Evolutionary conservation across 1,140 invertebrate species (phyloP), one percentile per base, ranked within the genome.

Genomic region (Hesperophylax magnus): DNA sequence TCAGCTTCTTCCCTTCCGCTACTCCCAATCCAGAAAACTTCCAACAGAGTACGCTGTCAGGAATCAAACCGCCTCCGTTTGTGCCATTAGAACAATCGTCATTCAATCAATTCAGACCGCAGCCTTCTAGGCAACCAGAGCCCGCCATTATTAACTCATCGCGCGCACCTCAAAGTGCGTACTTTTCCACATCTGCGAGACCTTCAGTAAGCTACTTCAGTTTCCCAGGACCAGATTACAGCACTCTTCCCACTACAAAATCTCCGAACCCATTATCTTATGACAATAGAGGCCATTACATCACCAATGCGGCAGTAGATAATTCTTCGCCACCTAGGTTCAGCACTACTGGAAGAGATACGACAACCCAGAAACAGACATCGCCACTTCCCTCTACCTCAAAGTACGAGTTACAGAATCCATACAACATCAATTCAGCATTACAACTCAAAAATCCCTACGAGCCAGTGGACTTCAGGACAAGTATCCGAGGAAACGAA

Each of bases 361-460:
- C 17, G 7, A 79, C 24, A 47, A 71, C 78, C 31, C 78, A 78
- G 52, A 15, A 65, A 14, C 61, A 80, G 47, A 83, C 82, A 14
- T 80, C 82, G 15, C 60, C 81, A 15, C 31, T 77, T 86, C 88
- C 9, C 88, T 86, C 8, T 86, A 86, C 74, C 83, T 87, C 1
- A 87, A 87, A 80, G 76, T 90, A 69, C 52, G 87, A 89, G 84
- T 88, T 88, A 7, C 88, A 90, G 34, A 90, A 90, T 84, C 88
- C 89, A 6, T 90, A 88, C 77, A 88, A 87, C 3, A 89, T 90
- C 65, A 90, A 90, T 83, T 88, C 90, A 84, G 88, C 87, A 8
- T 89, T 90, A 84, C 86, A 88, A 81, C 87, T 88, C 69, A 90
- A 87, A 77, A 88, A 87, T 69, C 88, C 89, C 27, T 85, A 89